A percentile compares a stretch with the other conserved stretches of the same genome.
phyloP scores from a whole-genome alignment of 2,797 vertebrate genomes.

The Staurois parvus region DNA sequence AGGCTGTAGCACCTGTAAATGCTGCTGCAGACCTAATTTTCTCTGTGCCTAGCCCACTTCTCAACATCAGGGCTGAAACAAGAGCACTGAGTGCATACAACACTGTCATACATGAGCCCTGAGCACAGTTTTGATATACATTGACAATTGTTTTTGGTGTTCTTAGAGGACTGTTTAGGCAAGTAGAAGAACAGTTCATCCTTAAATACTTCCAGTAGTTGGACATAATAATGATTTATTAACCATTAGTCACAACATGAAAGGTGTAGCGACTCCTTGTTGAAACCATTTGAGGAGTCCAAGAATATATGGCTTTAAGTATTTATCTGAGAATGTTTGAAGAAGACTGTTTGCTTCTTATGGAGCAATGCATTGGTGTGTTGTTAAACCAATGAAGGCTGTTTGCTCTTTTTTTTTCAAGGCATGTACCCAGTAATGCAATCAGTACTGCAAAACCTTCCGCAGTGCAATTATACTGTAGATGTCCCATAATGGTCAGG shows the following conservation, averaged over 20 bases:
- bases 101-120: background rate
- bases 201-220: slow-evolving; percentile 41
- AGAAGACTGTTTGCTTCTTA: slow-evolving; percentile 42
- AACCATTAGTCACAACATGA: slow-evolving; percentile 52
- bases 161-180: slow-evolving; percentile 62
- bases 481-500: slow-evolving; percentile 66
- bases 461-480: slow-evolving; percentile 26
- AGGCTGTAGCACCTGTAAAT: background rate
- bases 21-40: background rate
- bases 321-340: background rate
- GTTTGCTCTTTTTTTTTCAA: slow-evolving; percentile 38
- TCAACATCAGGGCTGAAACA: background rate
- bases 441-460: slow-evolving; percentile 46
- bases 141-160: slow-evolving; percentile 62
- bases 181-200: slow-evolving; percentile 46
- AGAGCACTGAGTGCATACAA: no score
- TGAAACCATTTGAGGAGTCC: slow-evolving; percentile 58
- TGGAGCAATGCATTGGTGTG: slow-evolving; percentile 42
- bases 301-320: slow-evolving; percentile 51
- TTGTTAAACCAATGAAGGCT: slow-evolving; percentile 38
- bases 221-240: slow-evolving; percentile 60
- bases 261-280: slow-evolving; percentile 52
- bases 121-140: slow-evolving; percentile 57
- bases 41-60: no score
- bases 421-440: slow-evolving; percentile 41